Base-by-base conservation (phyloP, 2,797 vertebrate species). In the Lindbergichthys nudifrons region DNA sequence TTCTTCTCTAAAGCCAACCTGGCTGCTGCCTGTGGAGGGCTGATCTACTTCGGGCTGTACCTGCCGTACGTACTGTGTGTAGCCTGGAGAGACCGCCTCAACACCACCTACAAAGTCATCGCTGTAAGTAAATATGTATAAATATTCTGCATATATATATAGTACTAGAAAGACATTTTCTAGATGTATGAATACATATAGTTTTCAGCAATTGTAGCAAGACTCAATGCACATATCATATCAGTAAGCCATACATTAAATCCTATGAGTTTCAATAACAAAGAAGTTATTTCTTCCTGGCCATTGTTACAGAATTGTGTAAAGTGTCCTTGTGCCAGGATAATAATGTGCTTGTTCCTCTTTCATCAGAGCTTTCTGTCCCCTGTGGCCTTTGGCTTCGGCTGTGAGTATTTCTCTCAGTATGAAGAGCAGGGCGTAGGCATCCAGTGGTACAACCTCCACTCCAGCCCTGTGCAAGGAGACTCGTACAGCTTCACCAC, bases 321-420 rank as follows among this genome's bases (percentile, higher is more conserved):
- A 1, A 42, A 63, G 59, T 75, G 19, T 57, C 39, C 9, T 10
- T 23, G 10, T 60, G 23, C 1, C 2, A 42, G 26, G 4, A 43
- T 19, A 6, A 48, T 61, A 42, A 13, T 26, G 14, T 0, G 3
- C 21, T 68, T 74, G 46, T 41, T 42, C 30, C 13, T 5, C 3
- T 76, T 26, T 64, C 57, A 18, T 2, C 87, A 99, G 97, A 98
- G 97, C 81, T 91, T 99, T 42, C 85, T 99, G 21, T 98, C 97
- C 0, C 97, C 96, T 0, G 97, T 97, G 73, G 97, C 97, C n/a
- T 98, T 98, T 0, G 97, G 97, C 15, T 98, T 98, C 0, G 97
- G 97, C 64, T 98, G 97, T 0, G 97, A 98, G 90, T 97, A 96
- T 83, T 96, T 99, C 80, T 95, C 96, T 12, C 95, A 96, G 80